Conservation (phyloP, 1,140 invertebrate genomes). For the Bombus soroeensis region DNA sequence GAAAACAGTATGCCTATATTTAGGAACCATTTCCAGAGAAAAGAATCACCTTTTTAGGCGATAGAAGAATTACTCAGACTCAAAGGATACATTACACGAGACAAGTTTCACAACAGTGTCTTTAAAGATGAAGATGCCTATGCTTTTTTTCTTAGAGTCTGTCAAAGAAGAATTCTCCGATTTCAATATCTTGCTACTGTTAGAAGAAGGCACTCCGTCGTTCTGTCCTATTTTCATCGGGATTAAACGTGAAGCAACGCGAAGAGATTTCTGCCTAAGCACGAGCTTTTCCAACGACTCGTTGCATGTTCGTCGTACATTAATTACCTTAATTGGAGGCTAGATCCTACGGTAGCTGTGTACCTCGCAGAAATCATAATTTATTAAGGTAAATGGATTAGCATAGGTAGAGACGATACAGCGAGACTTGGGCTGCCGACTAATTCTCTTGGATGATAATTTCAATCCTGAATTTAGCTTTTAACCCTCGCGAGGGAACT, state of each 20-base stretch:
- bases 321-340: conserved; percentile 44
- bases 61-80: too few relatives aligned
- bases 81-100: neutral
- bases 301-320: conserved; percentile 14
- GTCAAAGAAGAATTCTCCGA: neutral
- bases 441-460: neutral
- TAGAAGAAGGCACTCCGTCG: too few relatives aligned
- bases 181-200: neutral
- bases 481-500: neutral
- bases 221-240: neutral
- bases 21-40: neutral
- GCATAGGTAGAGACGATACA: neutral
- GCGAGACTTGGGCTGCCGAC: neutral
- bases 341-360: conserved; percentile 5
- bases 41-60: neutral
- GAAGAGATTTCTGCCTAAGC: neutral
- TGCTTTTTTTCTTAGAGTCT: neutral
- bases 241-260: neutral
- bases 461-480: neutral
- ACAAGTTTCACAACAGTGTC: neutral
- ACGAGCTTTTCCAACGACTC: neutral
- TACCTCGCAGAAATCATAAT: conserved; percentile 23
- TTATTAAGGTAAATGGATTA: conserved; percentile 37
- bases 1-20: neutral
- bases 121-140: neutral